Conservation (phyloP, 2,888 invertebrate genomes). For the Brachynemurus nebulosus region DNA sequence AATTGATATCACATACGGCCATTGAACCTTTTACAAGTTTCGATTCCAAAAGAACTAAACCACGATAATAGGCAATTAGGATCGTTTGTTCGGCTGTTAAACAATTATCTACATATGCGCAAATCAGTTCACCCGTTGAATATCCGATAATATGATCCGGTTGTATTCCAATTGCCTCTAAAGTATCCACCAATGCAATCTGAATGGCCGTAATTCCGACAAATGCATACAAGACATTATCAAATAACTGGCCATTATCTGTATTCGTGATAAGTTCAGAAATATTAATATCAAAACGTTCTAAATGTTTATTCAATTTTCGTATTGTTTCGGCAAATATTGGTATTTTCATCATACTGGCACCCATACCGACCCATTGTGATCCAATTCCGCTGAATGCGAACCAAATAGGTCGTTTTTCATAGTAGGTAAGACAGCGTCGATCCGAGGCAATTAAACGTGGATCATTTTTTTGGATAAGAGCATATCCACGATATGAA, state of each 20-base stretch:
- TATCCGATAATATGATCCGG: conserved; percentile 38
- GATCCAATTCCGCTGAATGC: conserved; percentile 67
- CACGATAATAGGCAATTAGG: conserved; percentile 61
- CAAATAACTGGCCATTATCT: conserved; percentile 47
- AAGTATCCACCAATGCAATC: conserved; percentile 29
- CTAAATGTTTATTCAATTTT: conserved; percentile 45
- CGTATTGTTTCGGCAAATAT: conserved; percentile 50
- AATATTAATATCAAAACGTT: conserved; percentile 49
- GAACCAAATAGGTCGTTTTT: conserved; percentile 40
- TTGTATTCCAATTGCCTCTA: conserved; percentile 33
- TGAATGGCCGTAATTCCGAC: conserved; percentile 63
- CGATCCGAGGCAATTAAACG: conserved; percentile 34
- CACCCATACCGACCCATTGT: conserved; percentile 58
- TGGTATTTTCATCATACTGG: conserved; percentile 48
- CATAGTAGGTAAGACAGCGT: conserved; percentile 45
- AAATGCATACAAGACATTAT: conserved; percentile 55
- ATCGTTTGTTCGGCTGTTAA: conserved; percentile 73
- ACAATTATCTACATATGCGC: conserved; percentile 81
- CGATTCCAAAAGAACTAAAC: conserved; percentile 49
- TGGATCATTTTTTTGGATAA: conserved; percentile 27
- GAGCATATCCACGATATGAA: conserved; percentile 47
- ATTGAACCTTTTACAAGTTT: conserved; percentile 55
- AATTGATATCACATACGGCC: conserved; percentile 56
- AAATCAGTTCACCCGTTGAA: conserved; percentile 80
- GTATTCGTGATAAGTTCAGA: conserved; percentile 44